These are phyloP conservation scores for Miltochrista miniata DNA, from an alignment of 2,888 invertebrate species.

Conservation along the genomic window DNA sequence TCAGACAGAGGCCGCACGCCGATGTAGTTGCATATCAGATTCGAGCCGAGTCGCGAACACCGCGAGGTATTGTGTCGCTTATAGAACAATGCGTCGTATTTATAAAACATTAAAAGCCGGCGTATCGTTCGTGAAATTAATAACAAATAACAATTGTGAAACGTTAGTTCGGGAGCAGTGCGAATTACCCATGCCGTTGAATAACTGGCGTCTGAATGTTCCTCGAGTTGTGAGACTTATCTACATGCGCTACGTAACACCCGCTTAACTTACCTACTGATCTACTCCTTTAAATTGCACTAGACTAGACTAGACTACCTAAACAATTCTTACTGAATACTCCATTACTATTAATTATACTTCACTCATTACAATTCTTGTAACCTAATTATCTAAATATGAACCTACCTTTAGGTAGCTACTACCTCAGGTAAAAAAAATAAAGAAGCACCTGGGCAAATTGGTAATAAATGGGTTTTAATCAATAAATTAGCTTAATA, in stretches of 20 bases:
- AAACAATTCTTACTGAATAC: no score
- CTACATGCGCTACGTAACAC: constrained; percentile 2
- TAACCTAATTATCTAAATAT: no score
- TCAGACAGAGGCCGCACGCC: constrained; percentile 55
- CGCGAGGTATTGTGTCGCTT: constrained; percentile 78
- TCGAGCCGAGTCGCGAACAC: constrained; percentile 67
- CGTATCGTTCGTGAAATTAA: constrained; percentile 83
- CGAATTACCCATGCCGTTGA: constrained; percentile 76
- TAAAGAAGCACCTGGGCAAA: no score
- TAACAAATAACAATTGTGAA: constrained; percentile 84
- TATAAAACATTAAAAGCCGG: constrained; percentile 83
- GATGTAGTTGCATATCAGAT: constrained; percentile 69
- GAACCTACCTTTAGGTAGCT: no score
- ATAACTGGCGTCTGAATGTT: constrained; percentile 56
- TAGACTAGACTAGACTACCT: no score
- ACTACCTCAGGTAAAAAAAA: no score
- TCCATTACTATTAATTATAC: no score
- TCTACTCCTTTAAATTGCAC: constrained; percentile 1
- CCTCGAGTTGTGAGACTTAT: constrained; percentile 13
- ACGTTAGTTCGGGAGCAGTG: constrained; percentile 79
- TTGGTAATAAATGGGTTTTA: no score
- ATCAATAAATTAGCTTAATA: no score
- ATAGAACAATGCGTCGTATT: constrained; percentile 82
- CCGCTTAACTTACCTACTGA: background rate
- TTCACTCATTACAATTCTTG: no score